Percentiles rank a stretch among this genome's conserved stretches.
phyloP scores from a whole-genome alignment of 1,140 invertebrate species.

The Drosophila pseudoobscura region DNA sequence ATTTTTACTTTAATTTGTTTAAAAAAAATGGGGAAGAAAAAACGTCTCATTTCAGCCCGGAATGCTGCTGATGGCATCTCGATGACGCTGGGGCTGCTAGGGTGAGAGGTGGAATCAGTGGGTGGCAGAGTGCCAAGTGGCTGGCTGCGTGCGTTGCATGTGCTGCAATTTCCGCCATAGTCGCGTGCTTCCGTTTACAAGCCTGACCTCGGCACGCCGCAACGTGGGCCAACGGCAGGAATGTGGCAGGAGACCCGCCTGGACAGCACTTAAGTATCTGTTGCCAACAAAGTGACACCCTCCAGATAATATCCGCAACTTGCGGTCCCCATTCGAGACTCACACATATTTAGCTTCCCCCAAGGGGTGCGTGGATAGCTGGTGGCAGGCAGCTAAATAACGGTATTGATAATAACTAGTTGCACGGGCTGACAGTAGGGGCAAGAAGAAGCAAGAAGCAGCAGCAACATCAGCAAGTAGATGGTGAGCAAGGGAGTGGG shows the following conservation, averaged over 20 bases:
- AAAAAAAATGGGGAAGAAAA: constrained; percentile 19
- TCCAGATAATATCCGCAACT: constrained; percentile 70
- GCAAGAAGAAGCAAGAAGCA: too few species aligned
- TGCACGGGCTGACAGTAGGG: neutral
- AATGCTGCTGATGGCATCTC: constrained; percentile 45
- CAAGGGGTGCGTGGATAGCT: neutral
- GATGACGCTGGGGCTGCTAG: constrained; percentile 1
- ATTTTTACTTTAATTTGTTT: constrained; percentile 72
- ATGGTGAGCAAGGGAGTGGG: too few species aligned
- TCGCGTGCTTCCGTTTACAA: constrained; percentile 72
- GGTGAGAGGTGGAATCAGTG: neutral
- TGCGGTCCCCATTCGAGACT: constrained; percentile 34
- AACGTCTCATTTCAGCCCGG: constrained; percentile 18
- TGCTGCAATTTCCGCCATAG: constrained; percentile 73
- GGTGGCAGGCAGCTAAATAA: constrained; percentile 14
- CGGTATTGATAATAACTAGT: constrained; percentile 44
- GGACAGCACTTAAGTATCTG: constrained; percentile 74
- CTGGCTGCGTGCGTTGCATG: constrained; percentile 69
- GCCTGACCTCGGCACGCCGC: constrained; percentile 17
- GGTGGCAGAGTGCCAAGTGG: constrained; percentile 21
- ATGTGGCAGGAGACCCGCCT: constrained; percentile 17
- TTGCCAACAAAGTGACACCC: constrained; percentile 62
- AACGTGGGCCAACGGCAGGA: neutral
- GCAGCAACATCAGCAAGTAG: too few species aligned
- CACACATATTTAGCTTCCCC: constrained; percentile 7